phyloP scores from a whole-genome alignment of 2,113 vertebrate genomes.

The Brachypodius melanocephalos region DNA sequence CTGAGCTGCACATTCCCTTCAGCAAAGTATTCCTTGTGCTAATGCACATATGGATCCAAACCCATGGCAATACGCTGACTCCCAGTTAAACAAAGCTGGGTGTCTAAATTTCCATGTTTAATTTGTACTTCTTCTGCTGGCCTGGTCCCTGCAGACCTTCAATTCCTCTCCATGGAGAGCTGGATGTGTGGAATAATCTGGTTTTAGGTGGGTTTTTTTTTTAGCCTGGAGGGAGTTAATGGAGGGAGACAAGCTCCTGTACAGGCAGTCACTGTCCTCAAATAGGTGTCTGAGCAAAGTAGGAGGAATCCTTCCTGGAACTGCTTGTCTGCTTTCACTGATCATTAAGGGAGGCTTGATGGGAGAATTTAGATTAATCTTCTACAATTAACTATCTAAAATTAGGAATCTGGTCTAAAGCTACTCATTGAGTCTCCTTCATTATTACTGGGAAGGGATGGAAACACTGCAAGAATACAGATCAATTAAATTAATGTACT shows the following conservation, averaged over 20 bases:
- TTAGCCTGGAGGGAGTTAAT: background rate
- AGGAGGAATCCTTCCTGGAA: background rate
- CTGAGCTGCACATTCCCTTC: background rate
- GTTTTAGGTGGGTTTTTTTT: background rate
- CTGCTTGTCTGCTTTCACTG: background rate
- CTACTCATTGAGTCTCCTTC: background rate
- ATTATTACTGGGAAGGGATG: background rate
- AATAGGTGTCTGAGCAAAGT: background rate
- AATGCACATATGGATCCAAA: background rate
- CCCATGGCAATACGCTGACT: background rate
- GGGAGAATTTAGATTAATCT: background rate
- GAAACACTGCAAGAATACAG: background rate
- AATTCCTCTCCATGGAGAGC: background rate
- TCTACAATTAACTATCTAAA: background rate
- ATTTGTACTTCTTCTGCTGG: background rate
- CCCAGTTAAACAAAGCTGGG: background rate
- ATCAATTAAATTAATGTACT: background rate
- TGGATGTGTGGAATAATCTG: background rate
- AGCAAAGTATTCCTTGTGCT: background rate
- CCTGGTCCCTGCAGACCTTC: background rate
- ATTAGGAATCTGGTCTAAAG: background rate
- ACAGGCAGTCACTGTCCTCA: background rate
- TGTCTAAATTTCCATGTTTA: background rate
- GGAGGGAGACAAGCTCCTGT: background rate
- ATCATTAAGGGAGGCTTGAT: background rate